Percentiles rank a stretch among this genome's conserved stretches.
Evolutionary conservation across 2,113 vertebrate genomes (phyloP).

Genomic region (Phalacrocorax carbo): DNA sequence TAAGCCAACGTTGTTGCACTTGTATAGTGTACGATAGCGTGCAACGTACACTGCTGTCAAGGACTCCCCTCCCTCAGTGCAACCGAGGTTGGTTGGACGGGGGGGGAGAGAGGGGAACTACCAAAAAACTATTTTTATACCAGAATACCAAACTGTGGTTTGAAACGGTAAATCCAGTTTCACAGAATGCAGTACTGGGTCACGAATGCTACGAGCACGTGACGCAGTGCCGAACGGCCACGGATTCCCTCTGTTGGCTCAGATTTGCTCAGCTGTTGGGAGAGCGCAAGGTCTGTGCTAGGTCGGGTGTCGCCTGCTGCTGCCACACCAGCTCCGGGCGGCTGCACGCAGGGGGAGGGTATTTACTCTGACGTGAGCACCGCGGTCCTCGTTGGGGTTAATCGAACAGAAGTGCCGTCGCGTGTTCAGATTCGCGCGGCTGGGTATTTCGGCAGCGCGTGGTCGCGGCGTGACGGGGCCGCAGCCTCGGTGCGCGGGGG

Average conservation of each 20-base stretch:
- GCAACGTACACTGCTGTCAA: rapidly evolving
- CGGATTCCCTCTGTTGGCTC: neutral
- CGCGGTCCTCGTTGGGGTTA: neutral
- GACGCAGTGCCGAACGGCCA: neutral
- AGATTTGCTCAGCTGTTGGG: neutral
- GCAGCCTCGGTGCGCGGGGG: neutral
- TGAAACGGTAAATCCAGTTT: neutral
- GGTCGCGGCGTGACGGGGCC: neutral
- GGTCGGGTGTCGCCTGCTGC: neutral
- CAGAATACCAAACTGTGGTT: neutral
- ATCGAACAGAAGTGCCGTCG: neutral
- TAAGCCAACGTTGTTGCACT: neutral
- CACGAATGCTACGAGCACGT: neutral
- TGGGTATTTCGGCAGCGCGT: neutral
- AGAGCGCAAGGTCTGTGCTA: neutral
- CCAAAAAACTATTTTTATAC: neutral
- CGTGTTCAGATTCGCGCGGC: neutral
- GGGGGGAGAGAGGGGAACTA: neutral
- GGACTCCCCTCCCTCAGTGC: neutral
- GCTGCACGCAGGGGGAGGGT: neutral
- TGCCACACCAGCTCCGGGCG: neutral
- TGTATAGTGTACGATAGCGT: neutral
- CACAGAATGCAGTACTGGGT: neutral
- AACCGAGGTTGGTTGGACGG: neutral
- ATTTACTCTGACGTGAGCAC: neutral